Conservation (phyloP, 2,797 vertebrate genomes). For the Oreochromis mossambicus region DNA sequence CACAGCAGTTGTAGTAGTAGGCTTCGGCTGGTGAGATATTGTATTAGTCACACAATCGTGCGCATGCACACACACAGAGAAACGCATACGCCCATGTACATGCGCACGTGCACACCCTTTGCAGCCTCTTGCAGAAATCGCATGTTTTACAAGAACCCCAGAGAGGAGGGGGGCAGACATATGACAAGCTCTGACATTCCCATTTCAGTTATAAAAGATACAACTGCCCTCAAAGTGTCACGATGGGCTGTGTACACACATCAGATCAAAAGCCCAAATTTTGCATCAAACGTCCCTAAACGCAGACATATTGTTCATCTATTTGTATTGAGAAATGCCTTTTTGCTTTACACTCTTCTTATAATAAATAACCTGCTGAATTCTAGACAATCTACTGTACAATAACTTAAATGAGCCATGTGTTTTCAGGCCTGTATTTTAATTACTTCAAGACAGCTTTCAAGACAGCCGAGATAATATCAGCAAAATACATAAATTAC, state of each 20-base stretch:
- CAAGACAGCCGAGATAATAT: neutral
- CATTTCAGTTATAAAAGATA: constrained; percentile 55
- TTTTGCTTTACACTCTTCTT: neutral
- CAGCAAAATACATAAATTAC: neutral
- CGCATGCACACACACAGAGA: neutral
- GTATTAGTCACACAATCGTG: constrained; percentile 3
- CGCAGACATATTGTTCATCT: constrained; percentile 22
- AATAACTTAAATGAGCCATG: neutral
- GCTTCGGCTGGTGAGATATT: constrained; percentile 46
- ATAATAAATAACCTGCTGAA: constrained; percentile 1
- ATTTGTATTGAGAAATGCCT: neutral
- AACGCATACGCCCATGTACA: neutral
- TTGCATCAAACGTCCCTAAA: constrained; percentile 36
- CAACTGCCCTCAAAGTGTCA: constrained; percentile 70
- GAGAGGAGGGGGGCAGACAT: constrained; percentile 47
- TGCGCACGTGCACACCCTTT: neutral
- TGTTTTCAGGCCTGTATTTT: neutral
- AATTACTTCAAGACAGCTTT: neutral
- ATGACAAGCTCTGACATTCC: constrained; percentile 69
- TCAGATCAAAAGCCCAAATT: constrained; percentile 44
- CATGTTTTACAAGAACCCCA: constrained; percentile 66
- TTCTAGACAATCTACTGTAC: neutral
- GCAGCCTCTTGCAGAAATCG: constrained; percentile 44
- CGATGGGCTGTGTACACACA: constrained; percentile 10
- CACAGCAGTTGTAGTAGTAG: constrained; percentile 47